These are phyloP conservation scores for Sericinus montela DNA, from an alignment of 2,888 invertebrate genomes.

Conservation along the genomic window DNA sequence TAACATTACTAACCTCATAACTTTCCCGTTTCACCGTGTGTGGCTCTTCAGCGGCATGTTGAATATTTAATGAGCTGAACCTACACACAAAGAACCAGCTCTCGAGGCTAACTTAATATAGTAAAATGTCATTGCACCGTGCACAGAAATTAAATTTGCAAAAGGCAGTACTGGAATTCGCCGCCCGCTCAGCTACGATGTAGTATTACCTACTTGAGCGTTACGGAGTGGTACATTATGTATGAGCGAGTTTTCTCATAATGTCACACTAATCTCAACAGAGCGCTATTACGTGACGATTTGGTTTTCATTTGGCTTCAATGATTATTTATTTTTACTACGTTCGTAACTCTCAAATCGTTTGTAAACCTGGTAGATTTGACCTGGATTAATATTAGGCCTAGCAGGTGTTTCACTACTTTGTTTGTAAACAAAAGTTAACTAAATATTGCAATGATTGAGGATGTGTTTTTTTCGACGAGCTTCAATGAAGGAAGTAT, in stretches of 20 bases:
- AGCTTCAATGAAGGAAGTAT: too few species aligned
- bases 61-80: background rate
- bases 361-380: too few species aligned
- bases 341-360: too few species aligned
- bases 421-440: too few species aligned
- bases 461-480: too few species aligned
- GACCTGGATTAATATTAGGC: too few species aligned
- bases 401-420: too few species aligned
- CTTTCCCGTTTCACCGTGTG: background rate
- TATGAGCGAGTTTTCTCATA: background rate
- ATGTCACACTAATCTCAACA: background rate
- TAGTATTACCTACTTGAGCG: background rate
- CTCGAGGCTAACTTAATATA: background rate
- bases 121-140: background rate
- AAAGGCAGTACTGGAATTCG: background rate
- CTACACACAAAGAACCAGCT: background rate
- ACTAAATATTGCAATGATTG: too few species aligned
- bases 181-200: background rate
- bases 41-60: background rate
- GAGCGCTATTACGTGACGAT: too few species aligned
- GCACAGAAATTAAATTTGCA: conserved; percentile 5
- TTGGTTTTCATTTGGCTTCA: too few species aligned
- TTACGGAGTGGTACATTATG: background rate
- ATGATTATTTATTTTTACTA: too few species aligned
- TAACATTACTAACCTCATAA: too few species aligned